phyloP scores from a whole-genome alignment of 2,888 invertebrate genomes.

The Hesperia comma region DNA sequence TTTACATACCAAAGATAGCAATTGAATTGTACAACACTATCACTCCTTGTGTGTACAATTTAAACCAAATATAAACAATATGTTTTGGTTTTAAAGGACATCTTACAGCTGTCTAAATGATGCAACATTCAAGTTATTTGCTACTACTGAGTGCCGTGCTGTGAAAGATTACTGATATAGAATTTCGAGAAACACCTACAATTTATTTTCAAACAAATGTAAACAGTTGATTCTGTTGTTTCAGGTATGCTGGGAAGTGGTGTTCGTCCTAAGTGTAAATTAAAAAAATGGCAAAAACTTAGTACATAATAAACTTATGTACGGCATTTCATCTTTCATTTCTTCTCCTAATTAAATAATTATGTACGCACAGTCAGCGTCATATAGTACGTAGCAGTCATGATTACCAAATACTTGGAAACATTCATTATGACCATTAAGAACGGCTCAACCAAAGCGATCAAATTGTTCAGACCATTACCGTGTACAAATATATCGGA shows the following conservation, averaged over 20 bases:
- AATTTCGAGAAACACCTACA: neutral
- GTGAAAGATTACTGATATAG: constrained; percentile 61
- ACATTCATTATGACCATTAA: too few species aligned
- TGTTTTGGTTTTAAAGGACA: neutral
- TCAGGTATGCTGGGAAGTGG: constrained; percentile 72
- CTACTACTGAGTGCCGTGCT: constrained; percentile 82
- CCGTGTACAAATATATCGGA: too few species aligned
- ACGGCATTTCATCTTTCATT: constrained; percentile 50
- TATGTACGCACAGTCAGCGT: too few species aligned
- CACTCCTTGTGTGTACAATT: neutral
- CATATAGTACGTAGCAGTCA: too few species aligned
- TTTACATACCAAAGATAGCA: constrained; percentile 1
- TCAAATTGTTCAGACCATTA: too few species aligned
- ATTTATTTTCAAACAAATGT: constrained; percentile 10
- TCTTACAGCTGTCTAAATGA: constrained; percentile 55
- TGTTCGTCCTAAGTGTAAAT: constrained; percentile 77
- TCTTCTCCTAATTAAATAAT: constrained; percentile 37
- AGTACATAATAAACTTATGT: constrained; percentile 77
- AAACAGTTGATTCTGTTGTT: constrained; percentile 58
- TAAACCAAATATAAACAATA: neutral
- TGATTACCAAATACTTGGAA: too few species aligned
- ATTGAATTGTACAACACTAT: neutral
- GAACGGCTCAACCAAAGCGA: too few species aligned
- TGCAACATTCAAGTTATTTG: constrained; percentile 72
- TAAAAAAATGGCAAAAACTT: constrained; percentile 67